Conservation (phyloP, 2,797 vertebrate species). For the Bucorvus abyssinicus region DNA sequence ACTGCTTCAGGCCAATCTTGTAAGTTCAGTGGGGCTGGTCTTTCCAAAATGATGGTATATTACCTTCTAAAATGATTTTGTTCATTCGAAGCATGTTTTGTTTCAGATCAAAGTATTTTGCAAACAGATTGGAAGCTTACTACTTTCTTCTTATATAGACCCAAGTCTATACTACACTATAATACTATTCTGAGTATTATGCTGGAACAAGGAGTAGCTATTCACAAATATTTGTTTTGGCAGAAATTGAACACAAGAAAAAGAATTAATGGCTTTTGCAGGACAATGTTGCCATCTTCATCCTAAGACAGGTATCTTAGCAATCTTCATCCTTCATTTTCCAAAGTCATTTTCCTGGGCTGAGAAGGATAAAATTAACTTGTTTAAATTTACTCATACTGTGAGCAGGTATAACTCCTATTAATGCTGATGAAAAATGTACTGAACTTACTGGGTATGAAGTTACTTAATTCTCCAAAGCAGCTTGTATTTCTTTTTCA, state of each 20-base stretch:
- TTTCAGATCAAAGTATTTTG: background rate
- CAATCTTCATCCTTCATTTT: background rate
- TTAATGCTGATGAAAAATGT: slow-evolving; percentile 41
- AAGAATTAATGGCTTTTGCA: background rate
- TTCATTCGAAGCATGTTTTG: background rate
- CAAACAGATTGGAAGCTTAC: background rate
- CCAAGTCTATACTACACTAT: background rate
- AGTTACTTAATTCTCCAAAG: slow-evolving; percentile 45
- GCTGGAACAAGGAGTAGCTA: background rate
- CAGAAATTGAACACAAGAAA: background rate
- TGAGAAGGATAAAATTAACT: slow-evolving; percentile 9
- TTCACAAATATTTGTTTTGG: background rate
- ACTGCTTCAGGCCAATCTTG: background rate
- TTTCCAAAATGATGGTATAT: background rate
- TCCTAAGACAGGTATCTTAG: background rate
- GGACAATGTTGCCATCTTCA: background rate
- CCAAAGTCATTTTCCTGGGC: background rate
- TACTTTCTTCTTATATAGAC: background rate
- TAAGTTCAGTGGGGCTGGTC: background rate
- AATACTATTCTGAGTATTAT: background rate
- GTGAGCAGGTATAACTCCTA: background rate
- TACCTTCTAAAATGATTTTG: background rate
- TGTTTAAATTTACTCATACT: slow-evolving; percentile 15
- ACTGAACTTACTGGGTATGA: background rate
- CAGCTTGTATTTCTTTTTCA: slow-evolving; percentile 55